phyloP scores from a whole-genome alignment of 1,140 invertebrate species.

The Bombus breviceps region DNA sequence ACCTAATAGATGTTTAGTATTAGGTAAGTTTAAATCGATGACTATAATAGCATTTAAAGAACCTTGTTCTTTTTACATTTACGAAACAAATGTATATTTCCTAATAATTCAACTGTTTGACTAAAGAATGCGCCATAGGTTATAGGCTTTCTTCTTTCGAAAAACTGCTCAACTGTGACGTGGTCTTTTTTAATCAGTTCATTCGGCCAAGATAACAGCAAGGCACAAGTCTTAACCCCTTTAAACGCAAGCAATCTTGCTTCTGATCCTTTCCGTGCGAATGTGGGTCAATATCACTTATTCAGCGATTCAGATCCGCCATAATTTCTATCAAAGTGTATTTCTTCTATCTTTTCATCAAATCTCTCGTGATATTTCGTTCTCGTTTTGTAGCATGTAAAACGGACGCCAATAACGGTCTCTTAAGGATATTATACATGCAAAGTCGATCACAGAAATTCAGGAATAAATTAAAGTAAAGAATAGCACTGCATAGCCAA shows the following conservation, averaged over 20 bases:
- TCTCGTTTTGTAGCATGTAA: not conserved
- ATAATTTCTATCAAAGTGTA: not conserved
- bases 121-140: no score
- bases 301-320: not conserved
- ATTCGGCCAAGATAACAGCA: no score
- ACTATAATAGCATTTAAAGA: no score
- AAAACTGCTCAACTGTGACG: no score
- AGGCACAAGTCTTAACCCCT: not conserved
- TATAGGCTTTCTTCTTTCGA: no score
- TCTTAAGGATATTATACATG: not conserved
- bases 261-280: not conserved
- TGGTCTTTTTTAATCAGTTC: no score
- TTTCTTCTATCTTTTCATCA: not conserved
- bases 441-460: not conserved
- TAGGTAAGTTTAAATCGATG: no score
- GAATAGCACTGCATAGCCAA: not conserved
- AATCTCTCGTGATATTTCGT: not conserved
- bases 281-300: not conserved
- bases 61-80: no score
- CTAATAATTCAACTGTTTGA: no score
- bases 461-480: not conserved
- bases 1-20: no score
- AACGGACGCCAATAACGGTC: not conserved
- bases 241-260: not conserved
- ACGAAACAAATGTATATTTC: no score